Conservation (phyloP, 1,140 invertebrate species). For the Penaeus indicus region DNA sequence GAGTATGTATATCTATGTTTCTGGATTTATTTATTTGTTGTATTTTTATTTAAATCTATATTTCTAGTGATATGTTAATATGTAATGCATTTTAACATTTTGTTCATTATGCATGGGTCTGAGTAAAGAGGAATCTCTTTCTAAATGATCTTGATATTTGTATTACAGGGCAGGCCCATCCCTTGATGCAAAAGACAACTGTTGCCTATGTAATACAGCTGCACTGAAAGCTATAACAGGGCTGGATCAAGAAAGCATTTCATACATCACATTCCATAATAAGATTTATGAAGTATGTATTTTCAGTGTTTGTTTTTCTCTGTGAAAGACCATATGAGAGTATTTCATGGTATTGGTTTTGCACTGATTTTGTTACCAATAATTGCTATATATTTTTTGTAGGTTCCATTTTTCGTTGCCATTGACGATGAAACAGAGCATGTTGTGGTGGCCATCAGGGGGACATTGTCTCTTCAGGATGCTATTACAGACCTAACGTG, state of each 20-base stretch:
- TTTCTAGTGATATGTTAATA: too few relatives aligned
- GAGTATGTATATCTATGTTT: too few relatives aligned
- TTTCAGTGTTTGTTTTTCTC: conserved; percentile 8
- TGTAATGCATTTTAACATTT: too few relatives aligned
- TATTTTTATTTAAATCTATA: too few relatives aligned
- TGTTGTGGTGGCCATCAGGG: conserved; percentile 88
- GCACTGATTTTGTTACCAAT: conserved; percentile 58
- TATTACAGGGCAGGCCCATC: conserved; percentile 73
- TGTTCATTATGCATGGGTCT: neutral
- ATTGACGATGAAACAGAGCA: conserved; percentile 84
- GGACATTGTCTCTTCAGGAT: conserved; percentile 88
- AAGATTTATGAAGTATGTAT: conserved; percentile 72
- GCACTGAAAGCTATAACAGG: conserved; percentile 84
- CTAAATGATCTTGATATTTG: neutral
- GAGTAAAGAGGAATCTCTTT: too few relatives aligned
- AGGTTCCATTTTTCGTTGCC: conserved; percentile 90
- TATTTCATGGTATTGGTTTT: too few relatives aligned
- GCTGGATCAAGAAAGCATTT: conserved; percentile 82
- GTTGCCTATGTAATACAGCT: conserved; percentile 88
- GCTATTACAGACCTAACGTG: conserved; percentile 92
- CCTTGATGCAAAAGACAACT: conserved; percentile 86
- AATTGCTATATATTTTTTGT: conserved; percentile 64
- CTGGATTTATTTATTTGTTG: too few relatives aligned
- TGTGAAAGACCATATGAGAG: neutral
- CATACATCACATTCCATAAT: conserved; percentile 90